Percentiles rank a stretch among this genome's conserved stretches.
phyloP scores from a whole-genome alignment of 2,113 vertebrate species.

The Melanotaenia duboulayi region DNA sequence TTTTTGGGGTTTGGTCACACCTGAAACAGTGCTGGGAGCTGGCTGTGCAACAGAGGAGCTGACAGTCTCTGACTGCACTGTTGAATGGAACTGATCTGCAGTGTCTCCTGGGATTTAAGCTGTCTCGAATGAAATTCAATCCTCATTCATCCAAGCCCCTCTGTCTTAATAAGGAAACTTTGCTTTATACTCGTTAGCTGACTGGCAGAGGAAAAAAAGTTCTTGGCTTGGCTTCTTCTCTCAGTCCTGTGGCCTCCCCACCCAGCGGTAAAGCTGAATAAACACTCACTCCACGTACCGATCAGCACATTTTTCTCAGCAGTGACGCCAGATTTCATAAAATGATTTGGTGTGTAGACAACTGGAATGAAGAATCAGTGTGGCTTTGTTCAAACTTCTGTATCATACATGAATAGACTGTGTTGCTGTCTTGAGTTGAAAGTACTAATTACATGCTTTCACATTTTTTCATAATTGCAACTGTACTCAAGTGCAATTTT shows the following conservation, averaged over 20 bases:
- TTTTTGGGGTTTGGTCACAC: constrained; percentile 8
- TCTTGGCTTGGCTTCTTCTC: constrained; percentile 49
- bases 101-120: constrained; percentile 60
- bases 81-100: constrained; percentile 60
- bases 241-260: constrained; percentile 62
- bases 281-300: constrained; percentile 57
- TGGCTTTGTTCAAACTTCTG: not conserved
- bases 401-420: not conserved
- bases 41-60: constrained; percentile 25
- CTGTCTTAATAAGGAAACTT: constrained; percentile 74
- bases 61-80: constrained; percentile 43
- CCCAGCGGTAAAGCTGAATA: constrained; percentile 78
- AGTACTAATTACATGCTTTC: not conserved
- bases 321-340: constrained; percentile 41
- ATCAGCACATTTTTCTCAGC: constrained; percentile 53
- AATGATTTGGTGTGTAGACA: constrained; percentile 31
- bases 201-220: constrained; percentile 44
- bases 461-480: too few species aligned
- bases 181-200: constrained; percentile 57
- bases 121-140: constrained; percentile 68
- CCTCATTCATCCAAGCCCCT: constrained; percentile 61
- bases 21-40: constrained; percentile 13
- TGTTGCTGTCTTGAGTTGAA: not conserved
- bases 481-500: not conserved
- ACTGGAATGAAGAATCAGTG: not conserved